phyloP scores from a whole-genome alignment of 2,113 vertebrate genomes.

The Heliornis fulica region DNA sequence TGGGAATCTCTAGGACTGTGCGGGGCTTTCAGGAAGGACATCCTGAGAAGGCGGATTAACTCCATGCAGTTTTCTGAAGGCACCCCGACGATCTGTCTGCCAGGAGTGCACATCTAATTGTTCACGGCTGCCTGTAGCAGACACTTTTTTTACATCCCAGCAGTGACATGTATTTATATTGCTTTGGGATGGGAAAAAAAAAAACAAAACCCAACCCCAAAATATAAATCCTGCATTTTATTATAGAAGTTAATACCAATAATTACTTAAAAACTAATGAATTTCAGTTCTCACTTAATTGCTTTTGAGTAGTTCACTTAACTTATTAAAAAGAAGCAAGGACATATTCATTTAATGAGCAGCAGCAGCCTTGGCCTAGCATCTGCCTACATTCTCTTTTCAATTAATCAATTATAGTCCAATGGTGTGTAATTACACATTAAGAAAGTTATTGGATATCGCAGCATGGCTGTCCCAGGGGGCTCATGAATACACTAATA shows the following conservation, averaged over 20 bases:
- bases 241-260: slow-evolving; percentile 75
- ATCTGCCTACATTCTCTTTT: slow-evolving; percentile 81
- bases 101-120: neutral
- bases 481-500: slow-evolving; percentile 80
- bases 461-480: slow-evolving; percentile 72
- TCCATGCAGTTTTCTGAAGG: neutral
- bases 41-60: neutral
- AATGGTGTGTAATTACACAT: slow-evolving; percentile 82
- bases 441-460: slow-evolving; percentile 81
- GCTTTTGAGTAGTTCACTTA: slow-evolving; percentile 79
- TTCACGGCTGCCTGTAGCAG: neutral
- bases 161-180: slow-evolving; percentile 12
- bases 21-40: neutral
- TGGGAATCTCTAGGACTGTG: neutral
- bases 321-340: slow-evolving; percentile 80
- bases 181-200: slow-evolving; percentile 50
- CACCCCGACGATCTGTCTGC: neutral
- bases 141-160: neutral
- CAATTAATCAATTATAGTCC: slow-evolving; percentile 84
- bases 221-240: slow-evolving; percentile 73
- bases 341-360: slow-evolving; percentile 78
- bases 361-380: slow-evolving; percentile 75
- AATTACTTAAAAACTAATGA: slow-evolving; percentile 82
- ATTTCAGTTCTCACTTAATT: slow-evolving; percentile 79
- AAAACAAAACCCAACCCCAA: neutral